Evolutionary conservation across 2,113 vertebrate genomes (phyloP), one percentile per base, ranked within the genome.

Genomic region (Ibidorhyncha struthersii): DNA sequence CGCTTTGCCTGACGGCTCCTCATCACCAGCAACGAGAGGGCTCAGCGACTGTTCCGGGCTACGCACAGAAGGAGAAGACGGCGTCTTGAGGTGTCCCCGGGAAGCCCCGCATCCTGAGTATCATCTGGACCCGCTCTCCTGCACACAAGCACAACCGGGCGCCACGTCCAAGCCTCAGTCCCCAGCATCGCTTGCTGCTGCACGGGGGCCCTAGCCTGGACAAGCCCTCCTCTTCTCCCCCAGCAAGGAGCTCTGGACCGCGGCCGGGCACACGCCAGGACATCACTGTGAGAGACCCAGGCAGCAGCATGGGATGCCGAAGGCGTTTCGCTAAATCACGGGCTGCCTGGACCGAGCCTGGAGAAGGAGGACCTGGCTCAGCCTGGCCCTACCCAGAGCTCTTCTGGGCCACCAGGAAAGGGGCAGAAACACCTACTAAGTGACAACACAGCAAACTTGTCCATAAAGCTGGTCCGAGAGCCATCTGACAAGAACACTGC

Each of bases 221-320:
- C 6, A 76, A 73, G 26, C 3, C 32, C 45, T 58, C 21, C 27
- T 84, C 9, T 43, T 20, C 22, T 69, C 49, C 7, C 25, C 43
- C 49, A 41, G 19, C 22, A 8, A 27, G 78, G 1, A 69, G 53
- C 77, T 58, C 62, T 20, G 41, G 30, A 63, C 5, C 0, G 0
- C 0, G 7, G 45, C 19, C 14, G 12, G 14, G 34, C 34, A 67
- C 1, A 2, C 20, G 30, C 25, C 49, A 47, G 61, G 49, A 38
- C 26, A 13, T 20, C 43, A 4, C 47, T 17, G 41, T 10, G 26
- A 76, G 41, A 80, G 43, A 36, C 3, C 26, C 66, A 58, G 27
- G 21, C 0, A 2, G 50, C 55, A 76, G 27, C 4, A 0, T 0
- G 7, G 73, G 81, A 12, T 45, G 53, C 38, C 59, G n/a, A 55